A percentile compares a stretch with the other conserved stretches of the same genome.
phyloP scores from a whole-genome alignment of 37 sponge, comb jelly and placozoan species.

The Spongilla lacustris region DNA sequence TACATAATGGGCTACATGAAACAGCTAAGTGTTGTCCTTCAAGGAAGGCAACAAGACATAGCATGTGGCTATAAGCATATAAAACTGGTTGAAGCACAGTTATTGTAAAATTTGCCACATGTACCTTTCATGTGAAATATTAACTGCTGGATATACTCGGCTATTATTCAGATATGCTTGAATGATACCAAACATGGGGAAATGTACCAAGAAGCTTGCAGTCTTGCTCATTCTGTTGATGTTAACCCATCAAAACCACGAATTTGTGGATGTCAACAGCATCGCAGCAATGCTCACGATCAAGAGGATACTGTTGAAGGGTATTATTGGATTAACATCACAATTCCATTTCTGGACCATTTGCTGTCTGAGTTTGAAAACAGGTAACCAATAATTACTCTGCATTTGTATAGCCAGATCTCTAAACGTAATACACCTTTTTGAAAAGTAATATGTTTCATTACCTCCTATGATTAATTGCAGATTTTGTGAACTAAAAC shows the following conservation, averaged over 20 bases:
- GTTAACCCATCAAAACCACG: slow-evolving; percentile 46
- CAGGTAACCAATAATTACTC: slow-evolving; percentile 14
- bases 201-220: slow-evolving; percentile 1
- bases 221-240: slow-evolving; percentile 1
- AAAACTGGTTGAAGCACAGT: not conserved
- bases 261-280: slow-evolving; percentile 37
- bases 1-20: slow-evolving; percentile 1
- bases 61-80: not conserved
- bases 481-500: not conserved
- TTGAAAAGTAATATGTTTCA: too few species aligned
- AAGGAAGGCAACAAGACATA: not conserved
- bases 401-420: not conserved
- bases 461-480: not conserved
- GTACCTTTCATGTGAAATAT: not conserved
- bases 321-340: slow-evolving; percentile 58
- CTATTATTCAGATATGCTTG: not conserved
- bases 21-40: slow-evolving; percentile 1
- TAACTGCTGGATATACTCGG: not conserved
- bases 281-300: slow-evolving; percentile 53
- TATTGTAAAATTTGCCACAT: slow-evolving; percentile 1
- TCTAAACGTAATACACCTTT: not conserved
- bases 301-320: slow-evolving; percentile 36
- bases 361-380: slow-evolving; percentile 49
- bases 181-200: slow-evolving; percentile 1
- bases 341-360: slow-evolving; percentile 62